Conservation (phyloP, 2,797 vertebrate species). For the Falco rusticolus region DNA sequence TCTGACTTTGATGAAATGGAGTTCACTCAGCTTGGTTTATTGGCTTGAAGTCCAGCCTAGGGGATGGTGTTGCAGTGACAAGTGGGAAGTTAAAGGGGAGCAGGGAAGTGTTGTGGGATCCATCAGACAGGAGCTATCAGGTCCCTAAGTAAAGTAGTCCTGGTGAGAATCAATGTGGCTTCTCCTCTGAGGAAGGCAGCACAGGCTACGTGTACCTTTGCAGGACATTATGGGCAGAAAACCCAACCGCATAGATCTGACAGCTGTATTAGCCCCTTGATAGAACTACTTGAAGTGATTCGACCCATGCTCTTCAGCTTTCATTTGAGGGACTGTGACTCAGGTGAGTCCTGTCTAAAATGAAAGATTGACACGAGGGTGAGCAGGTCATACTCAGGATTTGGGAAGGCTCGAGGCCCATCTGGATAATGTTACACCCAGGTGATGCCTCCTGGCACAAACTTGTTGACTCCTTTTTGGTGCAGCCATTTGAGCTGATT, state of each 20-base stretch:
- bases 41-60: neutral
- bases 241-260: neutral
- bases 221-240: accelerated
- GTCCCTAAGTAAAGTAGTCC: neutral
- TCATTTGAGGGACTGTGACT: neutral
- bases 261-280: neutral
- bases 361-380: neutral
- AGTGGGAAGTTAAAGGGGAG: neutral
- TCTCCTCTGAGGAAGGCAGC: neutral
- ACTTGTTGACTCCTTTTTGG: neutral
- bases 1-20: neutral
- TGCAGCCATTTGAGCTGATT: neutral
- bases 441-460: neutral
- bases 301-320: neutral
- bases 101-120: neutral
- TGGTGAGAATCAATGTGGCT: accelerated
- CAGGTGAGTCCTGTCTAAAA: neutral
- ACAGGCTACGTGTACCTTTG: neutral
- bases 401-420: neutral
- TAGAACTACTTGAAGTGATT: neutral
- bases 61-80: neutral
- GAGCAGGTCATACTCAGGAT: neutral
- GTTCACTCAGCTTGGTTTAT: neutral
- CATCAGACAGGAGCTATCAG: neutral
- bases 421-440: no score